A percentile compares a stretch with the other conserved stretches of the same genome.
Evolutionary conservation across 2,113 vertebrate species (phyloP).

Genomic region (Xiphophorus hellerii): DNA sequence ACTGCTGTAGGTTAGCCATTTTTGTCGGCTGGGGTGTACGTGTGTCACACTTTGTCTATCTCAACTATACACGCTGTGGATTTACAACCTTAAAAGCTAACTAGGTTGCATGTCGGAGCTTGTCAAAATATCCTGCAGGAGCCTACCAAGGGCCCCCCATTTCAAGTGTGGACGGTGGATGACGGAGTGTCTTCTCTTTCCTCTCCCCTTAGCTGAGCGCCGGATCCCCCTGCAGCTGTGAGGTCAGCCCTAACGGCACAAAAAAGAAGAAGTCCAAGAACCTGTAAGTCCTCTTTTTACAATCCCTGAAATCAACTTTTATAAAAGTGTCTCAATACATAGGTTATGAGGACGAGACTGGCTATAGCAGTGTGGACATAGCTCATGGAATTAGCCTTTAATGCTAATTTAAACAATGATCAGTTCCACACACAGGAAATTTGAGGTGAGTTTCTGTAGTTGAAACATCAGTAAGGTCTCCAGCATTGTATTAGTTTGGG

Average conservation of each 20-base stretch:
- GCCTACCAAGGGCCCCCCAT: slow-evolving; percentile 38
- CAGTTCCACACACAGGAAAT: slow-evolving; percentile 26
- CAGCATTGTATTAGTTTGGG: neutral
- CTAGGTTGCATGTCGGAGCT: slow-evolving; percentile 12
- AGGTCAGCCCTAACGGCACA: slow-evolving; percentile 78
- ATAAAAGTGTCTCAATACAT: neutral
- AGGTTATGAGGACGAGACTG: neutral
- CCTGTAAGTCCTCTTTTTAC: slow-evolving; percentile 83
- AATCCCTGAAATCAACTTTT: neutral
- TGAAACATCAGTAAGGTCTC: slow-evolving; percentile 13
- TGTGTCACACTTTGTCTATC: slow-evolving; percentile 11
- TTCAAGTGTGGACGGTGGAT: slow-evolving; percentile 64
- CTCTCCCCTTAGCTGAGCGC: slow-evolving; percentile 85
- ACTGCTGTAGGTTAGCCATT: slow-evolving; percentile 57
- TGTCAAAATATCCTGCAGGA: slow-evolving; percentile 28
- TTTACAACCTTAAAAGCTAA: neutral
- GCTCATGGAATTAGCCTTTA: neutral
- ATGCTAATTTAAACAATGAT: slow-evolving; percentile 42
- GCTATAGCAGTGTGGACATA: neutral
- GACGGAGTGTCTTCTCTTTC: slow-evolving; percentile 80
- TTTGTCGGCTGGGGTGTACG: slow-evolving; percentile 20
- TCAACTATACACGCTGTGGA: slow-evolving; percentile 9
- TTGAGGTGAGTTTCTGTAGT: neutral
- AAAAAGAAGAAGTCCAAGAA: slow-evolving; percentile 91
- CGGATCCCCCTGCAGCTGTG: slow-evolving; percentile 83